Evolutionary conservation across 2,113 vertebrate genomes (phyloP).

Genomic region (Austrofundulus limnaeus): DNA sequence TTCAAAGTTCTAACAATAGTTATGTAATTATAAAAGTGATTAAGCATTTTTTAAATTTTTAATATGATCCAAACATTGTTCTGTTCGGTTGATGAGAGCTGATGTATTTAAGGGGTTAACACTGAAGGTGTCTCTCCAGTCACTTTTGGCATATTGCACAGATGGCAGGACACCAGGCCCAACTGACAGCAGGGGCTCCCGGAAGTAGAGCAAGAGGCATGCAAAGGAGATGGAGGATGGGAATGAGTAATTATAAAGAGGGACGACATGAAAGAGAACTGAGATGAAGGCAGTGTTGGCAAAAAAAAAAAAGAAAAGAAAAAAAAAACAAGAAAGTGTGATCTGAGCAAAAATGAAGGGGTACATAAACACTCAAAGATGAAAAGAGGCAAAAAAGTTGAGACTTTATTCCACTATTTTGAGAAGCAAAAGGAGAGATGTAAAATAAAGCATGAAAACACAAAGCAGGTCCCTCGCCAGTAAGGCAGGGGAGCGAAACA

Average conservation of each 20-base stretch:
- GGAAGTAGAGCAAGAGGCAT: slow-evolving; percentile 39
- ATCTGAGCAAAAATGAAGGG: slow-evolving; percentile 28
- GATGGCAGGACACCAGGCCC: slow-evolving; percentile 63
- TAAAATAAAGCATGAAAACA: slow-evolving; percentile 61
- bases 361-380: slow-evolving; percentile 33
- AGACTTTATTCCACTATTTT: slow-evolving; percentile 29
- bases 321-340: slow-evolving; percentile 15
- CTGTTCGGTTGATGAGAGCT: slow-evolving; percentile 14
- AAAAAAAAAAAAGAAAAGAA: slow-evolving; percentile 27
- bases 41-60: neutral
- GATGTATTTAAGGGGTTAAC: slow-evolving; percentile 24
- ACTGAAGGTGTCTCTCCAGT: slow-evolving; percentile 26
- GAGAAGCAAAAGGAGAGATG: slow-evolving; percentile 31
- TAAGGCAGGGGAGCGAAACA: slow-evolving; percentile 41
- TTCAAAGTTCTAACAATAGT: too few species aligned
- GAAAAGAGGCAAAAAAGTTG: slow-evolving; percentile 36
- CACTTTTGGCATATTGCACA: slow-evolving; percentile 53
- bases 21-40: neutral
- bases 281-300: slow-evolving; percentile 34
- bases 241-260: slow-evolving; percentile 47
- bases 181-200: slow-evolving; percentile 55
- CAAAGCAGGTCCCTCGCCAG: slow-evolving; percentile 34
- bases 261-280: slow-evolving; percentile 48
- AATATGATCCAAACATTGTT: slow-evolving; percentile 1
- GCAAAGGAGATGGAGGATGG: slow-evolving; percentile 33